These are phyloP conservation scores for Columba livia DNA, from an alignment of 2,113 vertebrate genomes.

Conservation along the genomic window DNA sequence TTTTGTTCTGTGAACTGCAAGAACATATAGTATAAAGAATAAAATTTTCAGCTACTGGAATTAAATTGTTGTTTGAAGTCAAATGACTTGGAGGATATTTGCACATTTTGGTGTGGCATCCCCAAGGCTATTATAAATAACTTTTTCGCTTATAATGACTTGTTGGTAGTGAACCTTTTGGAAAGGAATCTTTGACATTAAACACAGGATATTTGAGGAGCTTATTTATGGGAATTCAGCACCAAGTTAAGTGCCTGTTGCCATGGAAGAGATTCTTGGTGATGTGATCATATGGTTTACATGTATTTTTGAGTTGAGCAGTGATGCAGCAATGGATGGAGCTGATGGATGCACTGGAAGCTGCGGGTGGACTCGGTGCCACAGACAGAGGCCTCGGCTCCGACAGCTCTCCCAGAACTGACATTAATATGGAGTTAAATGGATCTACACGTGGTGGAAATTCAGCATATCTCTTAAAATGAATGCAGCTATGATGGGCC, in stretches of 20 bases:
- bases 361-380: not conserved
- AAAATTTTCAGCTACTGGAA: not conserved
- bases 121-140: not conserved
- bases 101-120: not conserved
- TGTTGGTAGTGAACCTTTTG: not conserved
- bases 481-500: not conserved
- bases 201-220: not conserved
- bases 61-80: not conserved
- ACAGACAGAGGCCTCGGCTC: not conserved
- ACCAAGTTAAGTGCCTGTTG: not conserved
- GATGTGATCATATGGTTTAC: not conserved
- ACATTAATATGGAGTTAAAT: not conserved
- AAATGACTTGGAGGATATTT: not conserved
- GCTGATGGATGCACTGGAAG: not conserved
- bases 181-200: conserved; percentile 2
- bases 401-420: not conserved
- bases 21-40: not conserved
- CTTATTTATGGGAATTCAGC: not conserved
- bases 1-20: not conserved
- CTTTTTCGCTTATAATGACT: not conserved
- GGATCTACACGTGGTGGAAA: not conserved
- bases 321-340: not conserved
- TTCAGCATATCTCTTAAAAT: not conserved
- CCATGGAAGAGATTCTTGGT: not conserved
- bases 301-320: not conserved